These are phyloP conservation scores for Hemicentrotus pulcherrimus DNA, from an alignment of 35 echinoderm and acorn worm genomes.

Conservation along the genomic window DNA sequence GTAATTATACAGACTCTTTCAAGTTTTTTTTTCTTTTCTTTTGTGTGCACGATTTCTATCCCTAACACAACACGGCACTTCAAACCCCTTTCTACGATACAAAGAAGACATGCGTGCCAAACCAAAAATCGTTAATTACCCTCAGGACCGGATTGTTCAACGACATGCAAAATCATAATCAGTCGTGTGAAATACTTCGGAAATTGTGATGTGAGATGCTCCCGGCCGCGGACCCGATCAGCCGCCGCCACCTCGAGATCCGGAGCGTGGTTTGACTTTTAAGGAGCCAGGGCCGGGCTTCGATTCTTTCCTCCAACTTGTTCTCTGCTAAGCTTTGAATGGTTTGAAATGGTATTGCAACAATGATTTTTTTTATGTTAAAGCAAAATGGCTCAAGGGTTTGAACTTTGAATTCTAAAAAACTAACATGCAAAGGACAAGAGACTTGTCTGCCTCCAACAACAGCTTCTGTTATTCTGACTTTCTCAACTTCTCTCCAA, in stretches of 20 bases:
- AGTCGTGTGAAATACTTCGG: constrained; percentile 34
- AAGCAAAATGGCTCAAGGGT: not conserved
- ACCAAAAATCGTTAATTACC: constrained; percentile 28
- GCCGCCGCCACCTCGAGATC: not conserved
- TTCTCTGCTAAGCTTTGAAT: not conserved
- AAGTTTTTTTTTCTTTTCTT: not conserved
- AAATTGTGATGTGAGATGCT: constrained; percentile 18
- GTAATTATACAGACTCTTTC: not conserved
- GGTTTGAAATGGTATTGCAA: not conserved
- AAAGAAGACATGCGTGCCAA: constrained; percentile 27
- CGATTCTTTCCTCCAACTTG: not conserved
- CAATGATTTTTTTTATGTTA: not conserved
- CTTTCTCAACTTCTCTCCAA: not conserved
- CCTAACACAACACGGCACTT: not conserved
- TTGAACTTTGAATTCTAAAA: not conserved
- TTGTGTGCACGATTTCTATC: not conserved
- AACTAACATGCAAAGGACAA: not conserved
- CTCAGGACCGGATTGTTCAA: constrained; percentile 3
- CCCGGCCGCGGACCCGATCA: not conserved
- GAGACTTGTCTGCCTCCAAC: not conserved
- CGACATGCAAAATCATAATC: constrained; percentile 42
- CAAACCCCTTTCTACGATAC: not conserved
- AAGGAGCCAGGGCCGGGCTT: not conserved
- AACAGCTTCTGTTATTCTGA: not conserved
- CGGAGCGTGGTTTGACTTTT: not conserved